Conservation (phyloP, 2,888 invertebrate species). For the Eristalis pertinax region DNA sequence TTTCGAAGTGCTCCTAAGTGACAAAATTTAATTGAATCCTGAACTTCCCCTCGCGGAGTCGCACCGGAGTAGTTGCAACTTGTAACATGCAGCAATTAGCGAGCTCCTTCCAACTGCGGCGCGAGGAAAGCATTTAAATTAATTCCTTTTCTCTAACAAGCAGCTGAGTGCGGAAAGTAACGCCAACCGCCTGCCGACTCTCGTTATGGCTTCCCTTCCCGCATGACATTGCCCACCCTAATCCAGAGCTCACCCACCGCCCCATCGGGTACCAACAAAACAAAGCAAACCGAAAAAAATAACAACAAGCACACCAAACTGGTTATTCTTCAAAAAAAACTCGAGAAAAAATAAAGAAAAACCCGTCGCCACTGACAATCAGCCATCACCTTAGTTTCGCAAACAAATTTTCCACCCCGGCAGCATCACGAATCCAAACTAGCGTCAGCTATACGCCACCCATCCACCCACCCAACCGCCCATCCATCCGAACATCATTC, state of each 20-base stretch:
- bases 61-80: background rate
- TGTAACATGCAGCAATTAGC: background rate
- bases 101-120: background rate
- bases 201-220: too few species aligned
- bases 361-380: conserved; percentile 21
- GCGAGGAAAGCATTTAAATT: background rate
- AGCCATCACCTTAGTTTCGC: conserved; percentile 27
- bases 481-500: conserved; percentile 19
- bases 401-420: conserved; percentile 7
- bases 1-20: background rate
- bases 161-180: background rate
- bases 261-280: conserved; percentile 3
- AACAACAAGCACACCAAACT: background rate
- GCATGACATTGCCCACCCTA: background rate
- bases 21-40: background rate
- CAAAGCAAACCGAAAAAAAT: background rate
- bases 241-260: background rate
- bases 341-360: background rate
- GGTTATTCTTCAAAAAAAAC: background rate
- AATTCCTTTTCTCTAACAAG: background rate
- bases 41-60: background rate
- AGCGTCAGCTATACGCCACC: background rate
- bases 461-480: background rate
- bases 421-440: conserved; percentile 11
- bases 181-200: background rate